These are phyloP conservation scores for Timema cristinae DNA, from an alignment of 2,888 invertebrate species.

Conservation along the genomic window DNA sequence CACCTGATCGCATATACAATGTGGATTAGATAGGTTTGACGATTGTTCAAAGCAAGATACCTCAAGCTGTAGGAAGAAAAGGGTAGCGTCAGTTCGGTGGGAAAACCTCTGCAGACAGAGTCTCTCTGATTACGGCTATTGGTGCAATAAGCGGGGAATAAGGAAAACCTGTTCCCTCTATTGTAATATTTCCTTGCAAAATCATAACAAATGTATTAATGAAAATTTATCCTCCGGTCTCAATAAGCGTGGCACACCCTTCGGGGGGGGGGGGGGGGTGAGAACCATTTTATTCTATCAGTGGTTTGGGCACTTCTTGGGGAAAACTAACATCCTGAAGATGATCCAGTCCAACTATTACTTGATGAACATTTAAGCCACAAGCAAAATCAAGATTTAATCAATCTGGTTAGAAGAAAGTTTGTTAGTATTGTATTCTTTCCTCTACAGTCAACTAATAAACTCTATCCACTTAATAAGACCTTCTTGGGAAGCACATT, in stretches of 20 bases:
- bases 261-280: not conserved
- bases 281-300: not conserved
- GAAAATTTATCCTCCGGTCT: not conserved
- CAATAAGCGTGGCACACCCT: not conserved
- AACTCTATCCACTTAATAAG: not conserved
- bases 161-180: not conserved
- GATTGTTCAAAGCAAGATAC: conserved; percentile 8
- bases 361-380: not conserved
- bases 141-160: not conserved
- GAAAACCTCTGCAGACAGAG: no score
- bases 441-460: not conserved
- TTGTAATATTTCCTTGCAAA: not conserved
- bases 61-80: not conserved
- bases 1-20: not conserved
- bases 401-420: not conserved
- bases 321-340: not conserved
- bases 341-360: not conserved
- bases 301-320: conserved; percentile 3
- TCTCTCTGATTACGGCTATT: not conserved
- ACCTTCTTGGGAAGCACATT: not conserved
- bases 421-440: not conserved
- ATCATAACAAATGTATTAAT: not conserved
- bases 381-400: not conserved
- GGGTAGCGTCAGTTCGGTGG: not conserved
- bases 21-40: not conserved